Conservation (phyloP, 1,140 invertebrate species). For the Stenopsyche tienmushanensis region DNA sequence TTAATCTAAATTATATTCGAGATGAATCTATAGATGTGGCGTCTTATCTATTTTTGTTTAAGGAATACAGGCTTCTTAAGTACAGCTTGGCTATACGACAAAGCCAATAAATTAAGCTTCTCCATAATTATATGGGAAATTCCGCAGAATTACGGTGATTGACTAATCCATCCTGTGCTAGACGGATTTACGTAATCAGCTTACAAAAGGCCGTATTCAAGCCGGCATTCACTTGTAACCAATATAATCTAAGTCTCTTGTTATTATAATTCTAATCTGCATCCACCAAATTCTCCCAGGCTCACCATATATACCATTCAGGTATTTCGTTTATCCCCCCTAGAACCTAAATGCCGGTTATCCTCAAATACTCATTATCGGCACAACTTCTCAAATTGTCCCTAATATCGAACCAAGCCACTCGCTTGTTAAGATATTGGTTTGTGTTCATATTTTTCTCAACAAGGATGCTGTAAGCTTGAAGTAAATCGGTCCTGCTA, state of each 20-base stretch:
- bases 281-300: conserved; percentile 7
- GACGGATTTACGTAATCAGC: conserved; percentile 23
- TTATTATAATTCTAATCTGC: conserved; percentile 25
- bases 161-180: conserved; percentile 16
- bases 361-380: not conserved
- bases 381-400: no score
- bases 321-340: not conserved
- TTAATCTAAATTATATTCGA: no score
- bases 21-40: no score
- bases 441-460: no score
- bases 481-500: no score
- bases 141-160: conserved; percentile 25
- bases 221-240: conserved; percentile 13
- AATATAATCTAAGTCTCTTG: conserved; percentile 12
- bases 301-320: no score
- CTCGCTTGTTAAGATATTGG: no score
- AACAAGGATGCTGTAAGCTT: no score
- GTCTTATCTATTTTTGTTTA: no score
- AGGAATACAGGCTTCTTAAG: no score
- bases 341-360: not conserved
- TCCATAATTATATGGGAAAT: conserved; percentile 25
- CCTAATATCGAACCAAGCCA: no score
- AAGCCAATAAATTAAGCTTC: conserved; percentile 21
- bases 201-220: conserved; percentile 18
- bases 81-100: conserved; percentile 5